Evolutionary conservation across 30 jellyfish, hydroid and myxozoan species (phyloP), one percentile per base, ranked within the genome.

Genomic region (Rhopilema esculentum): DNA sequence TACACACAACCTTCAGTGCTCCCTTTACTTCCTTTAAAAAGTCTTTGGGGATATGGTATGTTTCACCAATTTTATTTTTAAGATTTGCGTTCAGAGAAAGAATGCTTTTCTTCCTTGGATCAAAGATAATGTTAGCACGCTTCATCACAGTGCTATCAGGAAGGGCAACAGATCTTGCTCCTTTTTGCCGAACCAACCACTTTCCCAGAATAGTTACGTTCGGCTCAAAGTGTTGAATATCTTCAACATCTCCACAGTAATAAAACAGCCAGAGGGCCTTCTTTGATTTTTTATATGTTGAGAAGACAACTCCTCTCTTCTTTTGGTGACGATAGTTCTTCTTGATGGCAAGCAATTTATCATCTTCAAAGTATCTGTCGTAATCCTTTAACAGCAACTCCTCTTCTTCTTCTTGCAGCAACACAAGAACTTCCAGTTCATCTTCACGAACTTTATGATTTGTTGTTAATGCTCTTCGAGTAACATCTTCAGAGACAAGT

Each of bases 171-270:
- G 6, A 63, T 20, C 29, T 63, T 63, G 30, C 73, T 63, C 73
- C 73, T 2, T 63, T 63, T 24, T 19, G 73, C 29, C 29, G 73
- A 63, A 2, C 29, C 73, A 63, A 24, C 73, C 73, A 63, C 29
- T 63, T 63, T 63, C 73, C 73, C 17, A 20, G 73, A 17, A 63
- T 63, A 63, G 73, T 24, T 63, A 20, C 73, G 30, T 2, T 63
- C 27, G 27, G 27, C 17, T 63, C 73, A 63, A 63, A 19, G 73
- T 63, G 27, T 63, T 63, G 29, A 63, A 63, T 63, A 63, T 63
- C 73, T 63, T 63, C 73, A 63, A 63, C 73, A 19, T 63, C 29
- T 63, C 73, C 73, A 63, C 73, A 63, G 73, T 63, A 63, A 63
- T 63, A 63, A 63, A 63, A 63, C 29, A 63, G 73, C 73, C 73